Base-by-base conservation (phyloP, 2,888 invertebrate genomes). In the Isotomurus palustris region DNA sequence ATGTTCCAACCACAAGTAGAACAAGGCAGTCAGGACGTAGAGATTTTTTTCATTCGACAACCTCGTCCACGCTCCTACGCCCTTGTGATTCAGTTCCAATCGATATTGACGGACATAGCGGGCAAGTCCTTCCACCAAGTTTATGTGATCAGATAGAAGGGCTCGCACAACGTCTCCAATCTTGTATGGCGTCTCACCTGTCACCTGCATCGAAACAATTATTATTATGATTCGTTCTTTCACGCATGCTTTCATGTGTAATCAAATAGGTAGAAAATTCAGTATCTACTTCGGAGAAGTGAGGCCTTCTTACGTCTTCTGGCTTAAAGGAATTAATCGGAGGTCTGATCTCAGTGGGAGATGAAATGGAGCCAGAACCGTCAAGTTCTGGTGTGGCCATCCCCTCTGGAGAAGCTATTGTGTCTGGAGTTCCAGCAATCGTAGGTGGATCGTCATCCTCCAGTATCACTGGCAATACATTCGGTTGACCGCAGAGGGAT, bases 1-100 rank as follows among this genome's bases (percentile, higher is more conserved):
- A 21, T 83, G 83, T 72, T 88, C 88, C 52, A 90, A 73, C 89
- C 89, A 90, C 67, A 86, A 84, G 74, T 83, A 85, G 35, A 89
- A 75, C 3, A 90, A 74, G 1, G 81, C 81, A 0, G 83, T 77
- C 36, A 88, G 73, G 19, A 88, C 77, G 10, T 78, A 75, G 2
- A 86, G 72, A 72, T 82, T 77, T 53, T 81, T 83, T 77, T 88
- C 88, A 45, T 82, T 76, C 53, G 82, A 79, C 27, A 89, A 77
- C 64, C 79, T 80, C 38, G 78, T 75, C 80, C 87, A 85, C 0
- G 84, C 84, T 2, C 83, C 80, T 80, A 58, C 47, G 2, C 71
- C 71, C 44, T 82, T 81, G 67, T 81, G 81, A 73, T 88, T 88
- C 49, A 88, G 78, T 49, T 85, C 84, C 49, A 78, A 76, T 71